Percentiles rank a stretch among this genome's conserved stretches.
Evolutionary conservation across 2,888 invertebrate species (phyloP).

Genomic region (Rhorus exstirpatorius): DNA sequence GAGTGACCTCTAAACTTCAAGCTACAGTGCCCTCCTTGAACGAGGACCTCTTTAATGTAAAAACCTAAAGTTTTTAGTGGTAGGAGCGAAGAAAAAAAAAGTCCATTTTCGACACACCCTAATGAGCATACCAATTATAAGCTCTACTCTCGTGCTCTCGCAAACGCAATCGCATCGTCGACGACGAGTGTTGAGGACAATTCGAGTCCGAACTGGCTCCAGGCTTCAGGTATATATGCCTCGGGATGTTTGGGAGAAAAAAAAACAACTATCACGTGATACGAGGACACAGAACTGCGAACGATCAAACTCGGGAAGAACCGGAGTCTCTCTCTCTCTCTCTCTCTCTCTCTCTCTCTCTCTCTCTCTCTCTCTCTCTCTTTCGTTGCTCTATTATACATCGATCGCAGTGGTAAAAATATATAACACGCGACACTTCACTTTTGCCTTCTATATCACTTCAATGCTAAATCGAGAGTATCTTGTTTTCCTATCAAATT

Average conservation of each 20-base stretch:
- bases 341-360: constrained; percentile 32
- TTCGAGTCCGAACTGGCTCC: constrained; percentile 42
- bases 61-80: no score
- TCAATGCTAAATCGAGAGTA: constrained; percentile 65
- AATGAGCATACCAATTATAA: constrained; percentile 59
- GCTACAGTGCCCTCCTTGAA: no score
- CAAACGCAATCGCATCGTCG: background rate
- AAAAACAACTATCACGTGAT: constrained; percentile 21
- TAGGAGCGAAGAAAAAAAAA: no score
- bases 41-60: no score
- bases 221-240: no score
- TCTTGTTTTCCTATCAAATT: constrained; percentile 60
- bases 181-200: constrained; percentile 48
- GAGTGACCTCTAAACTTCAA: no score
- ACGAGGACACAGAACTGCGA: background rate
- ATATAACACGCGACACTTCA: constrained; percentile 16
- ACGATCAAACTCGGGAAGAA: constrained; percentile 10
- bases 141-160: constrained; percentile 14
- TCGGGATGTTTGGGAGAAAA: background rate
- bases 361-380: constrained; percentile 8
- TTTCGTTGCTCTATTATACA: no score
- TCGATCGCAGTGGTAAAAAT: constrained; percentile 34
- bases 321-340: constrained; percentile 2
- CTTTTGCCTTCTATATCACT: background rate
- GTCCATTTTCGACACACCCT: no score